phyloP scores from a whole-genome alignment of 2,797 vertebrate genomes.

The Rachycentron canadum region DNA sequence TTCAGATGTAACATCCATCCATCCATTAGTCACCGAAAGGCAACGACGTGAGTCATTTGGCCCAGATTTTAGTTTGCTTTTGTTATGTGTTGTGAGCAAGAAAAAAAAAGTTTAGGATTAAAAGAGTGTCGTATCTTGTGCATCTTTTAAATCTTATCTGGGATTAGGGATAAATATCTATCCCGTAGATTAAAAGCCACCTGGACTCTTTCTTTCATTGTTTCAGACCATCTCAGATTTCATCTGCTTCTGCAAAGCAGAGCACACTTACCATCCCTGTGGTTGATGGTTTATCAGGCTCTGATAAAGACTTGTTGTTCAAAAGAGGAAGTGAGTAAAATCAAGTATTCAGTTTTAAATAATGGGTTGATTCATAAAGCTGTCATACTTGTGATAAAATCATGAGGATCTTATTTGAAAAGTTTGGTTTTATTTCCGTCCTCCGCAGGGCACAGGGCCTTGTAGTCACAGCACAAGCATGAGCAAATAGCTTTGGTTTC shows the following conservation, averaged over 20 bases:
- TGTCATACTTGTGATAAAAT: constrained; percentile 52
- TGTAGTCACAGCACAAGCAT: not conserved
- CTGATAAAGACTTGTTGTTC: constrained; percentile 14
- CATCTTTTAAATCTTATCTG: constrained; percentile 15
- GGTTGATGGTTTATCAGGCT: constrained; percentile 2
- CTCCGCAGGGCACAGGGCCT: not conserved
- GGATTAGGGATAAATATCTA: constrained; percentile 7
- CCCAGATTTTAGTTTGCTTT: constrained; percentile 18
- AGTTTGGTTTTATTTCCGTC: constrained; percentile 26
- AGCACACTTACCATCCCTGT: not conserved
- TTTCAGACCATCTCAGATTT: not conserved
- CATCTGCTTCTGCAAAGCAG: not conserved
- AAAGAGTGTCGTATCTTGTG: not conserved
- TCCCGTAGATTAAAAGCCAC: constrained; percentile 5
- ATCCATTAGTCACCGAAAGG: constrained; percentile 14
- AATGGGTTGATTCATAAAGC: constrained; percentile 47
- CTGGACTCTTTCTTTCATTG: not conserved
- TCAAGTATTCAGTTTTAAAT: constrained; percentile 25
- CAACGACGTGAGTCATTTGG: constrained; percentile 25
- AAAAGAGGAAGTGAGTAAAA: constrained; percentile 21
- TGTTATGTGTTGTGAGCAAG: constrained; percentile 2
- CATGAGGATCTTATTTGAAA: constrained; percentile 46
- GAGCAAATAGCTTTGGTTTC: not conserved
- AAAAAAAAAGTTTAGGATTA: not conserved
- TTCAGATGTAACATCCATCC: constrained; percentile 36